phyloP scores from a whole-genome alignment of 2,113 vertebrate genomes.

The Pteronura brasiliensis region DNA sequence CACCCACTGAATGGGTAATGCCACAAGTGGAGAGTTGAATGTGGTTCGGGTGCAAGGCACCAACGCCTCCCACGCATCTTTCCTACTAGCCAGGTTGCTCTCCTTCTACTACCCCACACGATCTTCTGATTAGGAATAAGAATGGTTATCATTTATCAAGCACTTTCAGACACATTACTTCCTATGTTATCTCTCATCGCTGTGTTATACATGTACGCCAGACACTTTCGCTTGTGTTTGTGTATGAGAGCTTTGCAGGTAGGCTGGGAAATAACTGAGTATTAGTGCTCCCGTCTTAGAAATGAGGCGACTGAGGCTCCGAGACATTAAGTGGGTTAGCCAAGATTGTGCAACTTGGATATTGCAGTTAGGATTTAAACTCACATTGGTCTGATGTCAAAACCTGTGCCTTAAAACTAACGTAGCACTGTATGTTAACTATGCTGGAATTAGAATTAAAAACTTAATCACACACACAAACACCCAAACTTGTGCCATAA shows the following conservation, averaged over 20 bases:
- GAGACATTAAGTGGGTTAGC: neutral
- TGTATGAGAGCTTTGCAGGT: neutral
- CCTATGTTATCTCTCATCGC: neutral
- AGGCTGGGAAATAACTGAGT: neutral
- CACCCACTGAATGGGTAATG: constrained; percentile 17
- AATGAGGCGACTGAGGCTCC: neutral
- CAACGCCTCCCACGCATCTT: constrained; percentile 31
- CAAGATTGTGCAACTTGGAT: neutral
- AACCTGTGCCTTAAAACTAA: neutral
- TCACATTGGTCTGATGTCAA: neutral
- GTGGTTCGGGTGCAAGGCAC: constrained; percentile 49
- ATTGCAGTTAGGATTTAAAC: constrained; percentile 4
- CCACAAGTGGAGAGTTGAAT: constrained; percentile 11
- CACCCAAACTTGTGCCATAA: neutral
- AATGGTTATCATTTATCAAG: constrained; percentile 23
- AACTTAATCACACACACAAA: neutral
- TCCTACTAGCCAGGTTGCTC: constrained; percentile 23
- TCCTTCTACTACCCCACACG: neutral
- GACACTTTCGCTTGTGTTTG: neutral
- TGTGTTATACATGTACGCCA: neutral
- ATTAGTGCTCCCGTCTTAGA: neutral
- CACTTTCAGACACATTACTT: neutral
- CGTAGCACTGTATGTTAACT: neutral
- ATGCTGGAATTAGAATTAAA: neutral
- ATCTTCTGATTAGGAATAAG: constrained; percentile 44